Evolutionary conservation across 2,797 vertebrate species (phyloP), one percentile per base, ranked within the genome.

Genomic region (Glossophaga mutica): DNA sequence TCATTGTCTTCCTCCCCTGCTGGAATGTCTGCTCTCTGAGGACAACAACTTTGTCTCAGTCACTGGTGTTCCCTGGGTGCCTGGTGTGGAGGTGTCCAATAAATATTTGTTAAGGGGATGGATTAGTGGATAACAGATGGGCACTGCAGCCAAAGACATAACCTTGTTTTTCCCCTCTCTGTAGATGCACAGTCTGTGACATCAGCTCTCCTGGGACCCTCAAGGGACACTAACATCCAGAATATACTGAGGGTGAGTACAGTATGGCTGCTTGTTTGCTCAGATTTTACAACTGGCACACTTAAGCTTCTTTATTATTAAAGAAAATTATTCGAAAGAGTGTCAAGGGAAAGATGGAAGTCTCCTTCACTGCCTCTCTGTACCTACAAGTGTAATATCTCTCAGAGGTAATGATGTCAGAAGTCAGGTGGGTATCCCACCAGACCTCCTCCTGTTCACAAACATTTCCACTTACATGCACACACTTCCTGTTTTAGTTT

Each of bases 231-330:
- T 92, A 87, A 71, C 67, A 21, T 92, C 67, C 19, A 19, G 77
- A 22, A 59, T 10, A 0, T 24, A 21, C 77, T 7, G 16, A 94
- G 70, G 67, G 95, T 97, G 37, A 96, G 97, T 96, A 67, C 29
- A 2, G 0, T 18, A 8, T 52, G 67, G 2, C 65, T 50, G 18
- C 29, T 74, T 48, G 26, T 65, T 93, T 55, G 52, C 48, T 94
- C 94, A 24, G 42, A 29, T 52, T 82, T 87, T 94, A 83, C 10
- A 55, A 2, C 42, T 57, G 2, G 2, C 12, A 22, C 29, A 15
- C 11, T 0, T 48, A 44, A 78, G n/a, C 34, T 37, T 90, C 67
- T 93, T 79, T 68, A 37, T 85, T 87, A n/a, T 32, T 76, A 24
- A 22, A 77, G 37, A 9, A 67, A 96, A 46, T 46, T 24, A 67